A percentile compares a stretch with the other conserved stretches of the same genome.
Conservation (phyloP, 2,797 vertebrate genomes). For the Babyrousa celebensis region DNA sequence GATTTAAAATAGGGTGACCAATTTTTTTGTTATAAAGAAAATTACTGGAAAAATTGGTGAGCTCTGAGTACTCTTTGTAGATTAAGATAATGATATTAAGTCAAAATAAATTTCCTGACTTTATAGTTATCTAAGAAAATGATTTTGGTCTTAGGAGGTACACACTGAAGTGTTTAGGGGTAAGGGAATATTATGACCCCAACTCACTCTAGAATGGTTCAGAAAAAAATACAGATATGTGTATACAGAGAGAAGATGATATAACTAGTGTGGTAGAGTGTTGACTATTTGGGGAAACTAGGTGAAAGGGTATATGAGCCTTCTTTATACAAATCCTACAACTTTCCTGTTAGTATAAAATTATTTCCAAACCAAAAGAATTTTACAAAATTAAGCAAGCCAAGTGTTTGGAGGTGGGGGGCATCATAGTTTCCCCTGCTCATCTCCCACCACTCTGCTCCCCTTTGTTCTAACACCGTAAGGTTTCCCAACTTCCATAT, state of each 20-base stretch:
- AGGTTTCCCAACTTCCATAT: too few relatives aligned
- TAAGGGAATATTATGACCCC: background rate
- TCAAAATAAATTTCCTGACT: background rate
- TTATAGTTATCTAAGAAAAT: background rate
- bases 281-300: background rate
- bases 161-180: background rate
- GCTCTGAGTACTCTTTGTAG: background rate
- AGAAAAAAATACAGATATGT: background rate
- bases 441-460: fast-evolving
- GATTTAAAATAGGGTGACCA: background rate
- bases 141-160: background rate
- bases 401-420: background rate
- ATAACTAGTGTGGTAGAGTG: background rate
- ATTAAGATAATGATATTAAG: background rate
- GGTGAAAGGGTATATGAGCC: background rate
- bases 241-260: background rate
- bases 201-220: background rate
- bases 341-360: background rate
- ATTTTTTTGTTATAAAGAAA: background rate
- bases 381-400: background rate
- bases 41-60: background rate
- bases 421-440: background rate
- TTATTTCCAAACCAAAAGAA: background rate
- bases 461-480: too few relatives aligned
- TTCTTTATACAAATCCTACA: background rate